Conservation (phyloP, 2,888 invertebrate species). For the Seira ritae region DNA sequence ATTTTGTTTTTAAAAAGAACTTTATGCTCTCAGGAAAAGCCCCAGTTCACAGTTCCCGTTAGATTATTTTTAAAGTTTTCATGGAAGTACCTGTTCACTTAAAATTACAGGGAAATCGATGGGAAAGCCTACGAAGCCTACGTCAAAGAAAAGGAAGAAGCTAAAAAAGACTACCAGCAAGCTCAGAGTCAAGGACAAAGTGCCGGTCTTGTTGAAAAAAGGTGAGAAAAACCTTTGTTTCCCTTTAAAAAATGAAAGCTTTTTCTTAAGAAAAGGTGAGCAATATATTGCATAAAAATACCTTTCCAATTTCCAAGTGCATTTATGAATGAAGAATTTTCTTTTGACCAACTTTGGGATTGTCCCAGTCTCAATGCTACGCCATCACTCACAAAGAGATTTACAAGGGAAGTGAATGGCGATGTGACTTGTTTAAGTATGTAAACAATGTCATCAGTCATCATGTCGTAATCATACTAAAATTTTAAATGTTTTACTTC, state of each 20-base stretch:
- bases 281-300: not conserved
- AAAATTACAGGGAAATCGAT: conserved; percentile 74
- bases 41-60: not conserved
- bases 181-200: conserved; percentile 74
- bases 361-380: no score
- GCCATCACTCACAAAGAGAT: no score
- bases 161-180: conserved; percentile 74
- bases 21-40: not conserved
- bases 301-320: not conserved
- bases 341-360: no score
- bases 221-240: conserved; percentile 62
- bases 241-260: no score
- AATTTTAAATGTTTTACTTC: no score
- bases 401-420: no score
- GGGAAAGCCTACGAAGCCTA: conserved; percentile 73
- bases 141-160: conserved; percentile 75
- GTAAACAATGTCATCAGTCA: no score
- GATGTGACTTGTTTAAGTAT: no score
- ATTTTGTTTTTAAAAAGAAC: no score
- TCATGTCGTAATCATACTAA: no score
- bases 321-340: not conserved
- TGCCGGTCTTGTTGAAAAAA: conserved; percentile 74
- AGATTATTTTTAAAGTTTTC: conserved; percentile 25
- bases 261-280: not conserved
- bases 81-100: no score